Conservation (phyloP, 2,888 invertebrate genomes). For the Lasioglossum lativentre region DNA sequence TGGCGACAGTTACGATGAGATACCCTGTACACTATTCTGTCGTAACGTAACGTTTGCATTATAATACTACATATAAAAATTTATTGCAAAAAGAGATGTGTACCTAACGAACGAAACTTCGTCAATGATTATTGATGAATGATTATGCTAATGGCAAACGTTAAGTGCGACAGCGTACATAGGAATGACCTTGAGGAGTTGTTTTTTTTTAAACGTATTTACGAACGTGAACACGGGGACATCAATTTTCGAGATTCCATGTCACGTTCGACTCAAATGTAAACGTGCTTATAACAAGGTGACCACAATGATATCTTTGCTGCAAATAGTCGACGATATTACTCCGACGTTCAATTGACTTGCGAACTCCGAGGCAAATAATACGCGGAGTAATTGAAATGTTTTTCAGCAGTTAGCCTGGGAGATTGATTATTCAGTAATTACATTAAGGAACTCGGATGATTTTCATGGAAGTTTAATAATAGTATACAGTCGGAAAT, state of each 20-base stretch:
- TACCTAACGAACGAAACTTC: conserved; percentile 9
- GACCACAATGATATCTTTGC: background rate
- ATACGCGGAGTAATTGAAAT: background rate
- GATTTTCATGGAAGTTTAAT: background rate
- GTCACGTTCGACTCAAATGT: conserved; percentile 23
- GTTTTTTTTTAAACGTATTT: conserved; percentile 50
- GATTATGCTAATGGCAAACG: conserved; percentile 60
- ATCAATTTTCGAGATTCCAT: conserved; percentile 42
- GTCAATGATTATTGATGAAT: conserved; percentile 36
- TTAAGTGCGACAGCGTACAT: conserved; percentile 55
- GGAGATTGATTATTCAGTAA: background rate
- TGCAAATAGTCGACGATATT: background rate
- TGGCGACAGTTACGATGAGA: no score
- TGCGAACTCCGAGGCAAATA: background rate
- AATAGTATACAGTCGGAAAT: background rate
- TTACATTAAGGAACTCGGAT: background rate
- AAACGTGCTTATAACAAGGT: conserved; percentile 24
- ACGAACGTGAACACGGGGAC: conserved; percentile 33
- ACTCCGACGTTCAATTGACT: background rate
- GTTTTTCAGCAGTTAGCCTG: background rate
- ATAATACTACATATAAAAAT: background rate
- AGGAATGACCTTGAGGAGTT: conserved; percentile 61
- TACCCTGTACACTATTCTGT: no score
- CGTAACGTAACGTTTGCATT: no score
- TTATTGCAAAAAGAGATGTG: no score